phyloP scores from a whole-genome alignment of 2,113 vertebrate genomes.

The Aldabrachelys gigantea region DNA sequence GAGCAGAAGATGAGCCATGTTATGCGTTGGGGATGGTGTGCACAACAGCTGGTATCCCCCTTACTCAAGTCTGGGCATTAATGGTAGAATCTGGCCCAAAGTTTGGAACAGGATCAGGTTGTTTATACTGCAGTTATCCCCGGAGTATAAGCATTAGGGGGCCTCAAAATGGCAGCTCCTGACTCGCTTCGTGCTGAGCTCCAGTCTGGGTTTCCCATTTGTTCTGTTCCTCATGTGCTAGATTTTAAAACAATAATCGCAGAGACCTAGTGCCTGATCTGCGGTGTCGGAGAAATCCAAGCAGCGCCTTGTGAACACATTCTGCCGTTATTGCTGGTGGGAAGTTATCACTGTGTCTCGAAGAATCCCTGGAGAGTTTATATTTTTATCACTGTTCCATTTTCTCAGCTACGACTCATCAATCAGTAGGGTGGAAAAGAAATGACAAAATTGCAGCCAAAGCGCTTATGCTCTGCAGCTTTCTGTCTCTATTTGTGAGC shows the following conservation, averaged over 20 bases:
- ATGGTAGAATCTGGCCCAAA: background rate
- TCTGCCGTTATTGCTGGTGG: background rate
- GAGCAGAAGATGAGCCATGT: background rate
- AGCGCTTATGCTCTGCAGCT: background rate
- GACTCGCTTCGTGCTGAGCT: background rate
- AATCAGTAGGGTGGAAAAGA: background rate
- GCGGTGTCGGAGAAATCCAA: background rate
- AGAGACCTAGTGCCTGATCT: background rate
- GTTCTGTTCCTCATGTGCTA: background rate
- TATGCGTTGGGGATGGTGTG: background rate
- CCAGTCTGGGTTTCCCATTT: background rate
- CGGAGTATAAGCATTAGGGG: background rate
- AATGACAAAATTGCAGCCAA: background rate
- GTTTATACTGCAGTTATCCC: background rate
- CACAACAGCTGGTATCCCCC: background rate
- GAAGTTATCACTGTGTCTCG: background rate
- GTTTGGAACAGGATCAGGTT: background rate
- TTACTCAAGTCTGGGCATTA: background rate
- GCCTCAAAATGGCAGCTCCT: background rate
- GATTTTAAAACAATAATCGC: background rate
- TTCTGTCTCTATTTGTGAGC: background rate
- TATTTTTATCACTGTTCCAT: background rate
- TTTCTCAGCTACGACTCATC: background rate
- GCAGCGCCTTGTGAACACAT: background rate
- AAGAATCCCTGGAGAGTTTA: background rate